Percentiles rank a stretch among this genome's conserved stretches.
phyloP scores from a whole-genome alignment of 2,113 vertebrate species.

The Passer domesticus region DNA sequence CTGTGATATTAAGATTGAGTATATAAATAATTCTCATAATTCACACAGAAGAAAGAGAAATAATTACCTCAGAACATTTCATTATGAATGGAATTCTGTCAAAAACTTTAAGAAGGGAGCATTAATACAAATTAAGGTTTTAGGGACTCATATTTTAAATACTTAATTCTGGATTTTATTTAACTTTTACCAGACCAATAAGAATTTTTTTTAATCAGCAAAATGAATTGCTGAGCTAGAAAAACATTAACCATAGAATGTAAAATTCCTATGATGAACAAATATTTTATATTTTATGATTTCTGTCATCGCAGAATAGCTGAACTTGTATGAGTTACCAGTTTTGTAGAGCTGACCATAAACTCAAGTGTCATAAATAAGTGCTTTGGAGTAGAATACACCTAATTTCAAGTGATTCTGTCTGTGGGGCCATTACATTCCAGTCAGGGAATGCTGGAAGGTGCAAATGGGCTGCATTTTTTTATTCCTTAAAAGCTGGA shows the following conservation, averaged over 20 bases:
- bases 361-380: neutral
- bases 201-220: conserved; percentile 38
- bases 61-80: conserved; percentile 73
- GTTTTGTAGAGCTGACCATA: neutral
- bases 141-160: conserved; percentile 61
- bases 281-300: conserved; percentile 34
- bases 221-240: conserved; percentile 34
- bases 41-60: conserved; percentile 72
- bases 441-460: neutral
- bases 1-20: conserved; percentile 73
- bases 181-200: conserved; percentile 52
- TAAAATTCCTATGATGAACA: neutral
- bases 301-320: neutral
- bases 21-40: conserved; percentile 78
- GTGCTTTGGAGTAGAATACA: neutral
- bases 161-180: conserved; percentile 56
- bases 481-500: neutral
- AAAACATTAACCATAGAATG: conserved; percentile 30
- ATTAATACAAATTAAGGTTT: conserved; percentile 73
- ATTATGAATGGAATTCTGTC: conserved; percentile 75
- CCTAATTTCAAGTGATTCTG: neutral
- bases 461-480: neutral
- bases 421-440: neutral
- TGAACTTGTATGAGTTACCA: neutral
- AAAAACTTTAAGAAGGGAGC: conserved; percentile 59